These are phyloP conservation scores for Hylaea fasciaria DNA, from an alignment of 2,888 invertebrate species.

Conservation along the genomic window DNA sequence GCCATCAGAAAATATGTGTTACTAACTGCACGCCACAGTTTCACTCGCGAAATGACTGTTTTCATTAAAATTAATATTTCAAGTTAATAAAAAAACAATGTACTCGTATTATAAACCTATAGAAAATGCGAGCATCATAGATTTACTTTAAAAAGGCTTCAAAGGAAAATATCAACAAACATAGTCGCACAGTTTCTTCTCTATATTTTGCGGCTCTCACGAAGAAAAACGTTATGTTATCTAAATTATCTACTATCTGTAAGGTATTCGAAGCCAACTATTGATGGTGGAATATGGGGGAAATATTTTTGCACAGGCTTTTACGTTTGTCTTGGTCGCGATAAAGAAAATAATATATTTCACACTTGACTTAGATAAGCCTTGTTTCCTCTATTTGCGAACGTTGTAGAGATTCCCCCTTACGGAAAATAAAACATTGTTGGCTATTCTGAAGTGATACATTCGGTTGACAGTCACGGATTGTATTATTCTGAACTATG, in stretches of 20 bases:
- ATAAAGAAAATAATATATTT: constrained; percentile 33
- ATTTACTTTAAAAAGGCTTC: too few relatives aligned
- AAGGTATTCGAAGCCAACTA: constrained; percentile 54
- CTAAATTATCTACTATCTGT: constrained; percentile 73
- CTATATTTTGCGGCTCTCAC: not conserved
- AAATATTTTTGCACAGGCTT: constrained; percentile 50
- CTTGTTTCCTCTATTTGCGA: constrained; percentile 29
- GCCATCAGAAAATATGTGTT: not conserved
- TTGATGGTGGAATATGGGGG: constrained; percentile 56
- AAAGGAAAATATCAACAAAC: too few relatives aligned
- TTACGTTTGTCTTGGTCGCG: constrained; percentile 37
- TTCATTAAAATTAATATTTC: too few relatives aligned
- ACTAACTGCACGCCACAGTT: too few relatives aligned
- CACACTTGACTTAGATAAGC: constrained; percentile 35
- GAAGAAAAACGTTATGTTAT: constrained; percentile 54
- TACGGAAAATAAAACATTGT: constrained; percentile 16
- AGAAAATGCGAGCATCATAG: too few relatives aligned
- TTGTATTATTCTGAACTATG: too few relatives aligned
- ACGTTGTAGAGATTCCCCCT: constrained; percentile 22
- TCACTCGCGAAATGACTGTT: too few relatives aligned
- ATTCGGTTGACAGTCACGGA: too few relatives aligned
- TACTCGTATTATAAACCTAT: not conserved
- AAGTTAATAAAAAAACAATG: too few relatives aligned
- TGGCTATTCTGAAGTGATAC: not conserved
- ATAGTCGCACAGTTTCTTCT: too few relatives aligned